Conservation (phyloP, 2,888 invertebrate genomes). For the Podotricha telesiphe region DNA sequence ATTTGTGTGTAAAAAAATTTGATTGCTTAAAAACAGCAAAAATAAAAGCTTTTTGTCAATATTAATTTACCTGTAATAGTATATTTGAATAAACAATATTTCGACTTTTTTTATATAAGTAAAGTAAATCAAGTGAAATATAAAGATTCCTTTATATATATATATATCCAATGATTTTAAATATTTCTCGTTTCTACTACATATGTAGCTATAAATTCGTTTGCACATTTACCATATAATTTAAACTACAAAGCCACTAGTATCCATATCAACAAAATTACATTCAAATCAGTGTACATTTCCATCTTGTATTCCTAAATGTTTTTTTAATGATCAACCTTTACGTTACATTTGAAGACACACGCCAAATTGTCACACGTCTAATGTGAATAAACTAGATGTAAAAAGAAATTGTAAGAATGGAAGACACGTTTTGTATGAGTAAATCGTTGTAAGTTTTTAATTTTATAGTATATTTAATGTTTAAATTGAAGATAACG, state of each 20-base stretch:
- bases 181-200: not conserved
- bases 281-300: not conserved
- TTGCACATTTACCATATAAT: not conserved
- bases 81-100: no score
- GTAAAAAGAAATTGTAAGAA: not conserved
- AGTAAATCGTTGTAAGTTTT: not conserved
- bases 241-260: not conserved
- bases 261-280: conserved; percentile 3
- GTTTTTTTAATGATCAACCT: conserved; percentile 11
- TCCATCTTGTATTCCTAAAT: conserved; percentile 7
- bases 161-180: not conserved
- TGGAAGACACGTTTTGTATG: not conserved
- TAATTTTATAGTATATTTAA: not conserved
- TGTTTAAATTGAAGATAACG: conserved; percentile 1
- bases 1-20: no score
- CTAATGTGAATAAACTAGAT: not conserved
- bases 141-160: not conserved
- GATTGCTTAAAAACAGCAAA: no score
- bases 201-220: not conserved
- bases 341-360: conserved; percentile 4
- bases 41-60: no score
- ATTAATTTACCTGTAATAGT: no score
- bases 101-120: no score
- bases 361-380: conserved; percentile 5
- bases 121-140: no score